These are phyloP conservation scores for Athetis lepigone DNA, from an alignment of 2,888 invertebrate species.

Conservation along the genomic window DNA sequence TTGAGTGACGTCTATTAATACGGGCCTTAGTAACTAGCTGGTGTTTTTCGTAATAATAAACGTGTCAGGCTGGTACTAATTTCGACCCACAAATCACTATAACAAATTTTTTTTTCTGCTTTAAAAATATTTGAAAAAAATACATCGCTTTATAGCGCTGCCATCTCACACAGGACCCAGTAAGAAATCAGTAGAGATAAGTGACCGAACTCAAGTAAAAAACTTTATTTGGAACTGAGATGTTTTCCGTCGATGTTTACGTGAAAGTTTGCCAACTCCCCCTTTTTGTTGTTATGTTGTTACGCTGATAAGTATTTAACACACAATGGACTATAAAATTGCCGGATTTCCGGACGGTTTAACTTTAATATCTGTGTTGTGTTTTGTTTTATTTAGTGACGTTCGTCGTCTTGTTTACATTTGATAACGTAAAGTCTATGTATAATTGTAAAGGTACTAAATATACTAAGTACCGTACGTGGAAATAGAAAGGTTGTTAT, in stretches of 20 bases:
- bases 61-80: too few species aligned
- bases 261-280: conserved; percentile 28
- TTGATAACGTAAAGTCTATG: too few species aligned
- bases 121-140: too few species aligned
- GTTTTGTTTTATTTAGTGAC: conserved; percentile 21
- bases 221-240: conserved; percentile 50
- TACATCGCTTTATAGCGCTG: conserved; percentile 1
- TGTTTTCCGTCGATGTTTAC: conserved; percentile 44
- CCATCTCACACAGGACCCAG: background rate
- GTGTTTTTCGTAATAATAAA: too few species aligned
- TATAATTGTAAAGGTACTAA: too few species aligned
- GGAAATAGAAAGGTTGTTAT: too few species aligned
- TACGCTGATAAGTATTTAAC: conserved; percentile 34
- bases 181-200: conserved; percentile 36
- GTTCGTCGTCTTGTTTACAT: background rate
- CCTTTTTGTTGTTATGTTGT: conserved; percentile 35
- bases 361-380: conserved; percentile 22
- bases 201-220: conserved; percentile 34
- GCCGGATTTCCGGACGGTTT: conserved; percentile 23
- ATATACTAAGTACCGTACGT: too few species aligned
- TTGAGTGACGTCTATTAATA: too few species aligned
- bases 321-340: conserved; percentile 35
- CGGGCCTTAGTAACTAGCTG: too few species aligned
- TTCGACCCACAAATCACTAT: too few species aligned
- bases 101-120: background rate